Evolutionary conservation across 2,888 invertebrate species (phyloP), one percentile per base, ranked within the genome.

Genomic region (Clepsis dumicolana): DNA sequence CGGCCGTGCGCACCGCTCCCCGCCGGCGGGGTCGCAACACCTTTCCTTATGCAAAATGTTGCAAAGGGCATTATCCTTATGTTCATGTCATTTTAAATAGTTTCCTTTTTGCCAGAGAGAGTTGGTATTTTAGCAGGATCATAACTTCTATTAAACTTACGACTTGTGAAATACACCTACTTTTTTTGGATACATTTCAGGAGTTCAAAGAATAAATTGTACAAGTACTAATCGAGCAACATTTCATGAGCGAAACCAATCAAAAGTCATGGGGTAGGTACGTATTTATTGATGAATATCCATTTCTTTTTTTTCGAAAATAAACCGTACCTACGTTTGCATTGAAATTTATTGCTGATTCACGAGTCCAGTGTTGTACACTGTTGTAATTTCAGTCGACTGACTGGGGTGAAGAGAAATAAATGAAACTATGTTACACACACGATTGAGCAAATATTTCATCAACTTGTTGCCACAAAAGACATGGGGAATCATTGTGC

Each of bases 361-460:
- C 89, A 87, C 84, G 80, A 48, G 48, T 88, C 88, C 84, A 81
- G 74, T 80, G 81, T 84, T 80, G 38, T 48, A n/a, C 8, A 41
- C 82, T 84, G 83, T 89, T 90, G 89, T 92, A 90, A 89, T 90
- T 91, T 86, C 91, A 87, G 86, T 83, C 84, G 89, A 89, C 78
- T 84, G 89, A 85, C 80, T 88, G 80, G 87, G 83, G 83, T 90
- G 89, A 90, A 91, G 89, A 88, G 90, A 88, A 91, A 91, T 91
- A 90, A 91, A 91, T 91, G 91, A 90, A 91, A 91, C 89, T 89
- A 88, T 87, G 87, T 88, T 90, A 87, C 84, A 91, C 93, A 87
- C 87, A 84, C 88, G 87, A 91, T 88, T 91, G 89, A 89, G 80
- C 90, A 91, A 91, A 92, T 91, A 90, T 90, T 91, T 91, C 89